phyloP scores from a whole-genome alignment of 1,140 invertebrate species.

The Sinella curviseta region DNA sequence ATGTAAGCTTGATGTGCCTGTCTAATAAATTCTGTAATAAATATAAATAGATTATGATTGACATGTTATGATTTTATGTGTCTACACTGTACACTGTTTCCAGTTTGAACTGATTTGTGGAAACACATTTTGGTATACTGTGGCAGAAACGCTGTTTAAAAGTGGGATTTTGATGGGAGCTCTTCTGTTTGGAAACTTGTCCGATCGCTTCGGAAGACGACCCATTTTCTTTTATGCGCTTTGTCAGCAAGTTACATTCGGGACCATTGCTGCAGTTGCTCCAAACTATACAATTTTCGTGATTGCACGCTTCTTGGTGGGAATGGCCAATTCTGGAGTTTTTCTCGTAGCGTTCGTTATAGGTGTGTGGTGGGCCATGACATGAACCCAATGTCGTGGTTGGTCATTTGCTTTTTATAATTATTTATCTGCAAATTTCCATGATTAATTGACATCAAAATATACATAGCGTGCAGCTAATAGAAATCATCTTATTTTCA shows the following conservation, averaged over 20 bases:
- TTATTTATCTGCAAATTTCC: neutral
- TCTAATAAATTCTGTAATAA: too few relatives aligned
- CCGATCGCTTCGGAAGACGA: neutral
- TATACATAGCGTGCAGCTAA: too few relatives aligned
- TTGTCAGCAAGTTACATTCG: neutral
- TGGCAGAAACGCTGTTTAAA: conserved; percentile 4
- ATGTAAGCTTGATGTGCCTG: too few relatives aligned
- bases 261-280: neutral
- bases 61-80: too few relatives aligned
- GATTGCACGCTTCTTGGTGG: neutral
- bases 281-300: neutral
- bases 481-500: conserved; percentile 12
- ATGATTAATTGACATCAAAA: neutral
- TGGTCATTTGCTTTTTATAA: neutral
- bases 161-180: neutral
- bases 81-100: neutral
- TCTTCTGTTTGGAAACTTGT: neutral
- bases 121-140: neutral
- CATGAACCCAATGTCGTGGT: neutral
- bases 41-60: too few relatives aligned
- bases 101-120: conserved; percentile 10
- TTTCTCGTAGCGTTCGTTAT: conserved; percentile 78
- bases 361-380: conserved; percentile 57
- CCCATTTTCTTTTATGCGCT: neutral
- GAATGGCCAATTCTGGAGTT: neutral